Conservation (phyloP, 2,113 vertebrate species). For the Prionailurus viverrinus region DNA sequence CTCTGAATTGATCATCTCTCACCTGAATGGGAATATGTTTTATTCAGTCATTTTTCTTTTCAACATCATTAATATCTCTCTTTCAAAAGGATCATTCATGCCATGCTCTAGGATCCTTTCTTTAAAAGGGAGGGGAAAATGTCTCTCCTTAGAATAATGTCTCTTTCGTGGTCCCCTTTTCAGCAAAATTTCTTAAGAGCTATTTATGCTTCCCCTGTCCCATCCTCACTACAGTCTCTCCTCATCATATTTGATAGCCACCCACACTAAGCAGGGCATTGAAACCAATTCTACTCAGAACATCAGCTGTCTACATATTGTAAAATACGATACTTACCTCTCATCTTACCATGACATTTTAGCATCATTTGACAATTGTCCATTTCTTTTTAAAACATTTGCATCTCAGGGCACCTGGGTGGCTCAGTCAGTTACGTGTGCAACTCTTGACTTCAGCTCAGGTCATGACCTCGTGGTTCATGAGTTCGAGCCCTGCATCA, state of each 20-base stretch:
- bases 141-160: not conserved
- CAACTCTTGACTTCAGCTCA: no score
- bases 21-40: not conserved
- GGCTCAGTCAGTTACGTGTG: no score
- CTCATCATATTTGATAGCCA: not conserved
- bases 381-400: not conserved
- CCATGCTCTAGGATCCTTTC: not conserved
- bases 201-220: not conserved
- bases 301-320: not conserved
- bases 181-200: not conserved
- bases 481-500: no score
- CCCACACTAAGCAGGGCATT: not conserved
- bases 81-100: not conserved
- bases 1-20: not conserved
- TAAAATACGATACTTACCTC: not conserved
- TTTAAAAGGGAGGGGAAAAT: no score
- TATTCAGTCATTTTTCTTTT: not conserved
- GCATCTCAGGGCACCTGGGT: not conserved
- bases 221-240: not conserved
- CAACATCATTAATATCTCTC: not conserved
- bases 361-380: not conserved
- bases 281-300: not conserved
- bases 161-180: not conserved
- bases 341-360: not conserved
- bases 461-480: no score